Evolutionary conservation across 2,888 invertebrate genomes (phyloP).

Genomic region (Nymphalis c-album): DNA sequence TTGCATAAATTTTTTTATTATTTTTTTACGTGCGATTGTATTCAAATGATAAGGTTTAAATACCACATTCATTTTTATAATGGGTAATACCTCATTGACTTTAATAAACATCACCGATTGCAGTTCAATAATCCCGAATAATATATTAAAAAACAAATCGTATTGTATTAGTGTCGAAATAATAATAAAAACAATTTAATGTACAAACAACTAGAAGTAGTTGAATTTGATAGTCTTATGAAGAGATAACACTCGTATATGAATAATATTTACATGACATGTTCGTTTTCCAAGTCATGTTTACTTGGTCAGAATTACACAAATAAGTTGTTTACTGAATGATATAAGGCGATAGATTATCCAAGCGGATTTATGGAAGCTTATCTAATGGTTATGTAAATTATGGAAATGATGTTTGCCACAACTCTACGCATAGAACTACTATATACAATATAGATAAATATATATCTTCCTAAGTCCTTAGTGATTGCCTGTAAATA

Average conservation of each 20-base stretch:
- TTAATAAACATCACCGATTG: constrained; percentile 12
- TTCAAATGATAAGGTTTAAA: neutral
- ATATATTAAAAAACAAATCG: constrained; percentile 6
- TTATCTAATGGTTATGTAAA: constrained; percentile 6
- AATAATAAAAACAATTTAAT: neutral
- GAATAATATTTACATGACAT: neutral
- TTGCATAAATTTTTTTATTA: no score
- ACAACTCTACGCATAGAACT: no score
- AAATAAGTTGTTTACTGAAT: constrained; percentile 29
- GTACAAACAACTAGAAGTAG: no score
- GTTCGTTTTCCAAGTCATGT: constrained; percentile 20
- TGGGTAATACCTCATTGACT: neutral
- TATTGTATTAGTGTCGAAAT: neutral
- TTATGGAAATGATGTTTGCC: neutral
- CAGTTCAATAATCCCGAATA: constrained; percentile 18
- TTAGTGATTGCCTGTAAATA: no score
- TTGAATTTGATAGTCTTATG: neutral
- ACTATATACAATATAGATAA: no score
- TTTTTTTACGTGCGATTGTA: no score
- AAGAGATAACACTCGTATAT: constrained; percentile 5
- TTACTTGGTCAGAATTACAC: constrained; percentile 17
- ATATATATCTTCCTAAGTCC: no score
- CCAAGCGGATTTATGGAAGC: constrained; percentile 3
- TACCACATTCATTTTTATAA: neutral
- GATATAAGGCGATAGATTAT: neutral